Percentiles rank a stretch among this genome's conserved stretches.
Conservation (phyloP, 2,113 vertebrate genomes). For the Bujurquina vittata region DNA sequence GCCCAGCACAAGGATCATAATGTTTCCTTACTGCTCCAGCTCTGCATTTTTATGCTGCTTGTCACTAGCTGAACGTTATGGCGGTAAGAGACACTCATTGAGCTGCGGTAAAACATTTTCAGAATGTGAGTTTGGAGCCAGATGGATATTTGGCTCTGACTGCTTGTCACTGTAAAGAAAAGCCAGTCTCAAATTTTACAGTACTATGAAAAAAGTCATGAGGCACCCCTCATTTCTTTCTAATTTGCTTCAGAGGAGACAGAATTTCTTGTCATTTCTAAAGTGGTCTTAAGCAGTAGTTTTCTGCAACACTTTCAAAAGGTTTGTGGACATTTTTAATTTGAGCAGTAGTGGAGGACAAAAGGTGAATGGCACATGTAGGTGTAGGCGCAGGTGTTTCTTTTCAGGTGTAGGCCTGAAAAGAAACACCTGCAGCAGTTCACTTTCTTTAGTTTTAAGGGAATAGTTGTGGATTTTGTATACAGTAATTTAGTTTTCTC, state of each 20-base stretch:
- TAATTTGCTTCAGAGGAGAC: not conserved
- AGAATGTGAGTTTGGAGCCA: not conserved
- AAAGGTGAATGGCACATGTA: no score
- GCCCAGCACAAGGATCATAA: conserved; percentile 21
- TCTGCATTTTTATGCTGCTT: conserved; percentile 12
- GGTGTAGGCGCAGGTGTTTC: no score
- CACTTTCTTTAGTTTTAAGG: no score
- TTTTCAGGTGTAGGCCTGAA: no score
- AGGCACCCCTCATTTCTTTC: not conserved
- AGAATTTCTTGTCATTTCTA: not conserved
- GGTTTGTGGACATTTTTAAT: not conserved
- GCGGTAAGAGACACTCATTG: not conserved
- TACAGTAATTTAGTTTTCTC: no score
- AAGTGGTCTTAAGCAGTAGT: not conserved
- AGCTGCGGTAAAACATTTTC: not conserved
- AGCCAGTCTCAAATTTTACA: not conserved
- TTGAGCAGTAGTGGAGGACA: no score
- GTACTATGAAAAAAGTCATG: not conserved
- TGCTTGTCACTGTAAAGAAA: not conserved
- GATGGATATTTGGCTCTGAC: not conserved
- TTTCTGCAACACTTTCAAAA: not conserved
- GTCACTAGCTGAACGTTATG: conserved; percentile 18
- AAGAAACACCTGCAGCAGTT: no score
- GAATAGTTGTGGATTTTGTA: no score
- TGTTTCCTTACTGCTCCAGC: conserved; percentile 3